Conservation (phyloP, 2,113 vertebrate species). For the Perccottus glenii region DNA sequence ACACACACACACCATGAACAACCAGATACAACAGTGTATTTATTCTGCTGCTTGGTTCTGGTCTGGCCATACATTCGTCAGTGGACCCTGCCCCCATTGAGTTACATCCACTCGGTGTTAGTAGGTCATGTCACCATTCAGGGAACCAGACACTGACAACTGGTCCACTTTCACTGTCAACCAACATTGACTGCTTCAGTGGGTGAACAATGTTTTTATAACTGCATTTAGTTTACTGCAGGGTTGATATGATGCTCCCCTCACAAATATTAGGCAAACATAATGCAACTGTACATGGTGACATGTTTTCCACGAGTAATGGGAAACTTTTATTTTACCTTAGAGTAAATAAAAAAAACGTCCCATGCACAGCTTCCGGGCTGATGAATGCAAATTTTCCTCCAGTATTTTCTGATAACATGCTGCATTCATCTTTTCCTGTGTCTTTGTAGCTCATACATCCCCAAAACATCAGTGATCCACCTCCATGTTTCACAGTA, state of each 20-base stretch:
- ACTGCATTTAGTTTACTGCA: not conserved
- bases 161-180: conserved; percentile 42
- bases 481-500: too few relatives aligned
- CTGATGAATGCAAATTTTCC: too few relatives aligned
- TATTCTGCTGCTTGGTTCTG: conserved; percentile 1
- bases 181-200: conserved; percentile 35
- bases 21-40: not conserved
- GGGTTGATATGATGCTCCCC: not conserved
- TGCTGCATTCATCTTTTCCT: too few relatives aligned
- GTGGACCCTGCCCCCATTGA: not conserved
- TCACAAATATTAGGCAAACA: not conserved
- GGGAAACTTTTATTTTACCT: too few relatives aligned
- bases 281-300: too few relatives aligned
- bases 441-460: too few relatives aligned
- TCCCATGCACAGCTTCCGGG: too few relatives aligned
- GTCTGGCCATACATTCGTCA: not conserved
- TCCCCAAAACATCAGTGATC: too few relatives aligned
- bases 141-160: conserved; percentile 31
- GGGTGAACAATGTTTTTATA: not conserved
- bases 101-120: conserved; percentile 23
- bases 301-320: too few relatives aligned
- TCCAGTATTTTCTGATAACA: too few relatives aligned
- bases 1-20: too few relatives aligned
- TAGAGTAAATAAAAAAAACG: too few relatives aligned
- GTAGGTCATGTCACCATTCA: conserved; percentile 43